phyloP scores from a whole-genome alignment of 2,888 invertebrate species.

The Camptogramma bilineatum region DNA sequence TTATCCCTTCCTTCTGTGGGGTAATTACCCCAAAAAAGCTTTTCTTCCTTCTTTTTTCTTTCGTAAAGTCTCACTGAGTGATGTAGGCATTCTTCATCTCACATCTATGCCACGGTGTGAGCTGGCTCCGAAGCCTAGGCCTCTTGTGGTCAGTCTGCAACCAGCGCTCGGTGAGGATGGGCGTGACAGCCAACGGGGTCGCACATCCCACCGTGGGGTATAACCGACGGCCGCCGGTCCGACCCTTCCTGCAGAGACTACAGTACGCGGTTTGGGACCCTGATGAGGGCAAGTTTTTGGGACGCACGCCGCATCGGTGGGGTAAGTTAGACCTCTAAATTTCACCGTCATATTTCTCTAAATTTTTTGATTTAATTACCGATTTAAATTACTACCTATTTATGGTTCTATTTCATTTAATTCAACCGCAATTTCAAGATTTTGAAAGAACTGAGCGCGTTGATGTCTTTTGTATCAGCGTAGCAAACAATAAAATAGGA shows the following conservation, averaged over 20 bases:
- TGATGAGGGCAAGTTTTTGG: slow-evolving; percentile 86
- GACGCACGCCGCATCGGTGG: slow-evolving; percentile 87
- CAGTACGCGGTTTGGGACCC: slow-evolving; percentile 86
- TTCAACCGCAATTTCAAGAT: neutral
- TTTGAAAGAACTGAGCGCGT: slow-evolving; percentile 10
- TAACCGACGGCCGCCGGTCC: slow-evolving; percentile 69
- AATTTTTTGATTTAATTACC: too few relatives aligned
- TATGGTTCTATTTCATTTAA: too few relatives aligned
- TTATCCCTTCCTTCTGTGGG: too few relatives aligned
- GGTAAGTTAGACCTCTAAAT: slow-evolving; percentile 80
- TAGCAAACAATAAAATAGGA: neutral
- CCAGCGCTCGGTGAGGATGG: slow-evolving; percentile 58
- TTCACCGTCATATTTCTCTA: too few relatives aligned
- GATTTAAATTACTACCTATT: too few relatives aligned
- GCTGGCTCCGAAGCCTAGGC: neutral
- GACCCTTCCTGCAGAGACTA: slow-evolving; percentile 70
- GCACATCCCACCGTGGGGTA: slow-evolving; percentile 56
- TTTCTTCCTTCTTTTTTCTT: too few relatives aligned
- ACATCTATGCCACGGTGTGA: slow-evolving; percentile 17
- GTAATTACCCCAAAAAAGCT: too few relatives aligned
- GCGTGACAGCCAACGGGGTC: slow-evolving; percentile 75
- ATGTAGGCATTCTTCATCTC: neutral
- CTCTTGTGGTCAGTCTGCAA: slow-evolving; percentile 9
- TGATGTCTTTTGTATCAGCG: slow-evolving; percentile 21
- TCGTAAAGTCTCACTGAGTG: neutral